Base-by-base conservation (phyloP, 2,888 invertebrate species). In the Steromphala cineraria region DNA sequence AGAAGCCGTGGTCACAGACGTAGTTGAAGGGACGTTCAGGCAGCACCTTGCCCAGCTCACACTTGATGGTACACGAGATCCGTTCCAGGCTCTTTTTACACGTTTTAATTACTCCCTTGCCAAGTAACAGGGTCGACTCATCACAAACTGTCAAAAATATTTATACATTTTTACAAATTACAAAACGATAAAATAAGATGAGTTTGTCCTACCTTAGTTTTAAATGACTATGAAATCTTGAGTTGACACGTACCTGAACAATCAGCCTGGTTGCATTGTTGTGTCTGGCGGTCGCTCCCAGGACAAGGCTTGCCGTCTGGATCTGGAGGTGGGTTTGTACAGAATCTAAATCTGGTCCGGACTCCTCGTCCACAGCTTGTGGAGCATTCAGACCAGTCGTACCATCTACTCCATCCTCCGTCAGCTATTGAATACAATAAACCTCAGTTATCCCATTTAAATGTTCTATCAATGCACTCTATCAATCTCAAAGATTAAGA, bases 331-430 rank as follows among this genome's bases (percentile, higher is more conserved):
- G 71, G 71, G 19, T 71, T 71, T 10, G 71, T 71, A 8, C 71
- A 71, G 71, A 71, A 71, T 17, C 71, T 15, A 8, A 36, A 15
- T 36, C 40, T 71, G 36, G 3, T 71, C 40, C n/a, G 15, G 19
- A 36, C 19, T 10, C 71, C 71, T 19, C 40, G 28, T 71, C 71
- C 71, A 71, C 71, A 71, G 71, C n/a, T 36, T 4, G 36, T 19
- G 4, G 71, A 71, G 40, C 71, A 71, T 17, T 13, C 71, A 71
- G 36, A 19, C 71, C 71, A 71, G 28, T 31, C 31, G 17, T 17
- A 19, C 71, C 71, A 71, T 8, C 4, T 36, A 71, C 71, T 71
- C 71, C 71, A 71, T n/a, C 71, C 71, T 4, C 71, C 71, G 36
- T 71, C 71, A 71, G n/a, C n/a, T n/a, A n/a, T n/a, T n/a, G n/a